Evolutionary conservation across 2,888 invertebrate genomes (phyloP).

Genomic region (Pandemis cinnamomeana): DNA sequence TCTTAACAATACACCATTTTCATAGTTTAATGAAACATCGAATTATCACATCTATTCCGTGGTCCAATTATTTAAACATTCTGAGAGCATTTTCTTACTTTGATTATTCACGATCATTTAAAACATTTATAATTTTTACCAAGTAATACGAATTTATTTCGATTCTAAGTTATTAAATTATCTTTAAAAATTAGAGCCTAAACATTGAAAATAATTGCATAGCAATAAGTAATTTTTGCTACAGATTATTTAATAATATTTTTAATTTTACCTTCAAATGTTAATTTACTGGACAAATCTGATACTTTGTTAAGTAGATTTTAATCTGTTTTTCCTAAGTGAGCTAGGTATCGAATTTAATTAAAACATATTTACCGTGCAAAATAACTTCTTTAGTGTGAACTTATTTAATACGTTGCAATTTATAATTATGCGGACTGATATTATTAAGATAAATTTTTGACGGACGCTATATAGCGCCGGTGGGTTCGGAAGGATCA

Average conservation of each 20-base stretch:
- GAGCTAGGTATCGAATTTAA: neutral
- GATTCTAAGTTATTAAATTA: neutral
- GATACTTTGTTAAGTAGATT: neutral
- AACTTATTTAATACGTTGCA: too few species aligned
- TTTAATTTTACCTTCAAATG: neutral
- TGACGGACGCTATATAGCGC: too few species aligned
- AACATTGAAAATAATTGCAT: neutral
- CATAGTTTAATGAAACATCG: slow-evolving; percentile 26
- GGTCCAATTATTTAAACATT: slow-evolving; percentile 35
- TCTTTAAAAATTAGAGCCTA: neutral
- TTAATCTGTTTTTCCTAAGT: neutral
- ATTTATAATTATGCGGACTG: too few species aligned
- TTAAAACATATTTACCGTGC: neutral
- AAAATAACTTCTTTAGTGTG: too few species aligned
- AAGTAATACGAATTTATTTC: neutral
- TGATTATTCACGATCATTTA: neutral
- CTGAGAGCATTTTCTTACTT: slow-evolving; percentile 10
- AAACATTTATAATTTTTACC: neutral
- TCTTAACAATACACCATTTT: slow-evolving; percentile 9
- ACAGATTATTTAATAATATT: neutral
- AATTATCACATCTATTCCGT: slow-evolving; percentile 40
- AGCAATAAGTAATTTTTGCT: neutral
- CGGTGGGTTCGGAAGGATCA: too few species aligned
- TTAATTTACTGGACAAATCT: neutral
- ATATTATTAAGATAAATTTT: too few species aligned